A percentile compares a stretch with the other conserved stretches of the same genome.
phyloP scores from a whole-genome alignment of 2,113 vertebrate species.

The Phycodurus eques region DNA sequence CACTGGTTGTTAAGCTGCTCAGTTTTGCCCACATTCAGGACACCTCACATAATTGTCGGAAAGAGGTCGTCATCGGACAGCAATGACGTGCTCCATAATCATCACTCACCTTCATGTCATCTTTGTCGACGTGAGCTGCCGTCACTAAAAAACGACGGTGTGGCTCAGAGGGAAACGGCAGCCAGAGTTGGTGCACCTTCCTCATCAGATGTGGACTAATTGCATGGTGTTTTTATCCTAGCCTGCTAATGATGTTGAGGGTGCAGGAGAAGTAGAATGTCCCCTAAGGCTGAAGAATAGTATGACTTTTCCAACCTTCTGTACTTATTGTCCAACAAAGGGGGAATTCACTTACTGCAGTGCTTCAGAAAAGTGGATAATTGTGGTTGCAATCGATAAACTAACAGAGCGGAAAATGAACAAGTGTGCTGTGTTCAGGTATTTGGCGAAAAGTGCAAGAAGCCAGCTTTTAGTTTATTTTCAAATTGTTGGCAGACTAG shows the following conservation, averaged over 20 bases:
- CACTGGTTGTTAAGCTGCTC: not conserved
- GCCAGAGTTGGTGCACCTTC: constrained; percentile 39
- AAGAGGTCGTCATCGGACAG: not conserved
- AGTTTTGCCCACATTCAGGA: not conserved
- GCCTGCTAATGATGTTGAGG: constrained; percentile 77
- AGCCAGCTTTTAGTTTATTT: constrained; percentile 40
- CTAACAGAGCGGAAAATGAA: constrained; percentile 77
- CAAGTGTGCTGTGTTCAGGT: constrained; percentile 53
- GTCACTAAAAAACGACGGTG: constrained; percentile 2
- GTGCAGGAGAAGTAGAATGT: constrained; percentile 64
- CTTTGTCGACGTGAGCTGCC: not conserved
- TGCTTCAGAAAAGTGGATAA: constrained; percentile 79
- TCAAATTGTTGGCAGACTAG: constrained; percentile 26
- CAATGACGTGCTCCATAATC: not conserved
- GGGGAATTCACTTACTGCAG: constrained; percentile 78
- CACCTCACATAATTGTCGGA: not conserved
- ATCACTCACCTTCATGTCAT: not conserved
- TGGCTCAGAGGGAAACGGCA: constrained; percentile 44
- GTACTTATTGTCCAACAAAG: constrained; percentile 83
- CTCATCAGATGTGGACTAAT: constrained; percentile 67
- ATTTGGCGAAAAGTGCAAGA: constrained; percentile 48
- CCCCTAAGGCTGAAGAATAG: constrained; percentile 74
- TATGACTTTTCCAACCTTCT: constrained; percentile 71
- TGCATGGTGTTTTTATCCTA: constrained; percentile 67
- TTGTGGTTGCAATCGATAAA: constrained; percentile 77